A percentile compares a stretch with the other conserved stretches of the same genome.
Conservation (phyloP, 2,888 invertebrate genomes). For the Himalopsyche kuldschensis region DNA sequence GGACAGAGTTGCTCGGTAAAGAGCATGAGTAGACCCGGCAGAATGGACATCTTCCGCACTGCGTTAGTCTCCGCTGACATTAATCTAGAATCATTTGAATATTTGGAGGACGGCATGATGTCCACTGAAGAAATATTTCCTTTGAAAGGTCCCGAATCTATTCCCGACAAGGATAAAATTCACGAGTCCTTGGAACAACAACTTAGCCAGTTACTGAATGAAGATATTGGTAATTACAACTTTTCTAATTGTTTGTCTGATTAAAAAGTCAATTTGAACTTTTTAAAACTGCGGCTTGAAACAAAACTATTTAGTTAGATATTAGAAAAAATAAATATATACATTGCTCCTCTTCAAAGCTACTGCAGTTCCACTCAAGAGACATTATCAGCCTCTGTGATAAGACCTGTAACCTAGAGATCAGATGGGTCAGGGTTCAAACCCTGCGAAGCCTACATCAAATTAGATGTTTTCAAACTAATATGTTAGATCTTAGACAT, state of each 20-base stretch:
- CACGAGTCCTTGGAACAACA: conserved; percentile 46
- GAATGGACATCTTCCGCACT: conserved; percentile 60
- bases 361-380: too few relatives aligned
- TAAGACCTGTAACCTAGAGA: too few relatives aligned
- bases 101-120: conserved; percentile 56
- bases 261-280: too few relatives aligned
- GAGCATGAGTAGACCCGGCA: conserved; percentile 40
- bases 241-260: not conserved
- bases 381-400: too few relatives aligned
- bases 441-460: too few relatives aligned
- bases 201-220: conserved; percentile 50
- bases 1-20: conserved; percentile 1
- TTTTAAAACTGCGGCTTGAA: too few relatives aligned
- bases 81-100: conserved; percentile 58
- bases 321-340: too few relatives aligned
- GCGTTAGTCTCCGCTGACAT: conserved; percentile 58
- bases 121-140: conserved; percentile 54
- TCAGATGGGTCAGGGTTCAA: too few relatives aligned
- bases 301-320: too few relatives aligned
- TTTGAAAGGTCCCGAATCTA: conserved; percentile 40
- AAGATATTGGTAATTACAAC: conserved; percentile 41
- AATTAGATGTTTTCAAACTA: too few relatives aligned
- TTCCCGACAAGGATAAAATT: conserved; percentile 38
- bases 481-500: too few relatives aligned
- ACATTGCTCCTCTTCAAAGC: too few relatives aligned